phyloP scores from a whole-genome alignment of 2,797 vertebrate species.

The Phataginus tetradactyla region DNA sequence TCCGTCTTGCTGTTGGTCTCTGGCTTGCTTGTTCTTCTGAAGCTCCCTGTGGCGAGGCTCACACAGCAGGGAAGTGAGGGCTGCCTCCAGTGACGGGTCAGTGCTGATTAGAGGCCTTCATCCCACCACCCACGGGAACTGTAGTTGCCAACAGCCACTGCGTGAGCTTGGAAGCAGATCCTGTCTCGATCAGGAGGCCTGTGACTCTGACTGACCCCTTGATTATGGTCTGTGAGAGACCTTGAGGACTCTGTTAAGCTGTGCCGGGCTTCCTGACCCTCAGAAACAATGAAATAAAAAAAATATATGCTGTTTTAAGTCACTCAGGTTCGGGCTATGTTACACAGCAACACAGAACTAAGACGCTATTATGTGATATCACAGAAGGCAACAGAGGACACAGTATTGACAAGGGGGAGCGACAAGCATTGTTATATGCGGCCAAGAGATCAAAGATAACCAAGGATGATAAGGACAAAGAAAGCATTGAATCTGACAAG shows the following conservation, averaged over 20 bases:
- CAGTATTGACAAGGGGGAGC: neutral
- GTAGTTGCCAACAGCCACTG: neutral
- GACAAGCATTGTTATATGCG: neutral
- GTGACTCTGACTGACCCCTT: rapidly evolving
- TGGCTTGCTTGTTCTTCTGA: neutral
- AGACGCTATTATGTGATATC: neutral
- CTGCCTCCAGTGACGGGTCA: neutral
- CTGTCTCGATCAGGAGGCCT: neutral
- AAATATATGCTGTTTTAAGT: neutral
- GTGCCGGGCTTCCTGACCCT: neutral
- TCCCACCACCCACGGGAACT: rapidly evolving
- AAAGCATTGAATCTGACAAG: neutral
- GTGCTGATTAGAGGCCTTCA: rapidly evolving
- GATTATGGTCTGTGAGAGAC: neutral
- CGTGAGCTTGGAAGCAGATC: neutral
- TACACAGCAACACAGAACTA: neutral
- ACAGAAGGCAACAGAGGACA: neutral
- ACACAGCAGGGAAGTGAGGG: neutral
- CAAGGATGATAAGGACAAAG: neutral
- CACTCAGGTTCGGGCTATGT: neutral
- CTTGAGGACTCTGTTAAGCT: neutral
- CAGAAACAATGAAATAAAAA: neutral
- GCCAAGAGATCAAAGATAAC: neutral
- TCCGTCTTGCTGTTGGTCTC: neutral
- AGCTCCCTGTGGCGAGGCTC: neutral